Base-by-base conservation (phyloP, 2,888 invertebrate species). In the Pachymerium ferrugineum region DNA sequence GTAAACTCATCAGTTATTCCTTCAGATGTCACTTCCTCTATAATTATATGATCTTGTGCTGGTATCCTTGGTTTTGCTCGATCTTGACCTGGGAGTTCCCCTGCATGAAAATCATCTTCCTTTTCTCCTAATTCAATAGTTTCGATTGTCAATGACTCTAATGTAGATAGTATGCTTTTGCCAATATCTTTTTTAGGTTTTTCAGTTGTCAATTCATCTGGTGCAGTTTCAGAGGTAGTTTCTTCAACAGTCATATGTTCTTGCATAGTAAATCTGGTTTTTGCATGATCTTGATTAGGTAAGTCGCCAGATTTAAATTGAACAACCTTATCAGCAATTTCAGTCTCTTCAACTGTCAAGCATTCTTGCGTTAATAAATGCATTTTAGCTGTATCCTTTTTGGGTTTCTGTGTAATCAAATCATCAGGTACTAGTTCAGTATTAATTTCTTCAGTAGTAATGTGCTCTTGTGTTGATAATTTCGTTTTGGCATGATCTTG, bases 11-110 rank as follows among this genome's bases (percentile, higher is more conserved):
- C 70, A 28, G 73, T 25, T 14, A 29, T 30, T 8, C 28, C 16
- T 38, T 73, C 75, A 10, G 70, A 35, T 29, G 74, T 67, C 14
- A 54, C 62, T 74, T 74, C 70, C 22, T 19, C 38, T 12, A 77
- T 76, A 70, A 74, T 74, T 73, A 76, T 73, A 38, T 75, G 76
- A 75, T 77, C 76, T 31, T 76, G 75, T 76, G 76, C 75, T 30
- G 76, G 72, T 8, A 76, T 74, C 72, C 75, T 75, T n/a, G 74
- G 73, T 54, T 75, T 74, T 54, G 77, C 77, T 68, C 74, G 75
- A 38, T 77, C 75, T 72, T 75, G 42, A 67, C 74, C 75, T 25
- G 76, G 76, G 74, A 74, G 67, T 70, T 75, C 74, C 22, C 76
- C 72, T 38, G 76, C 75, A 68, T 73, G 74, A 33, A 75, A 73